Evolutionary conservation across 2,797 vertebrate species (phyloP), one percentile per base, ranked within the genome.

Genomic region (Chromis chromis): DNA sequence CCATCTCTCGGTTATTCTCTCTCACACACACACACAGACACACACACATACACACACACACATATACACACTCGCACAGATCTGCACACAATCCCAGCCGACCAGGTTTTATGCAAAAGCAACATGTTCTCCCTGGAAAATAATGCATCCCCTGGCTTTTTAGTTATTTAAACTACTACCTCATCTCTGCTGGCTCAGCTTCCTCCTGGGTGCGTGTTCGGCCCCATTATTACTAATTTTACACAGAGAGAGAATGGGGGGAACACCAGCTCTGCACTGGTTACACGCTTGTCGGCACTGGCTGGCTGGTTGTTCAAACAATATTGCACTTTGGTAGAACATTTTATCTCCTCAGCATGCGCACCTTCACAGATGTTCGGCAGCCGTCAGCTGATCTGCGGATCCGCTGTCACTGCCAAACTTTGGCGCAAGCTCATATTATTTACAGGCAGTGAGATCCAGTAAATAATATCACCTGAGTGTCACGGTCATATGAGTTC

Each of bases 81-180:
- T 68, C 53, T 78, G 49, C 78, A 88, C 82, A 80, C 83, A 89
- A 83, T 76, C 80, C 78, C 82, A 82, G 75, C 76, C 77, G 64
- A 76, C 76, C 76, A 84, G 83, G 82, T 85, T 89, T 91, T 85
- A 93, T 90, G 89, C 87, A 93, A 89, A 91, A 90, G 83, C 70
- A 88, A 74, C 66, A 27, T 83, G 79, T 89, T 87, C 88, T 88
- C 88, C 76, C 77, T 87, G 75, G 86, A 89, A 36, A 90, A 90
- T 88, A 85, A 86, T 77, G 76, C 83, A 84, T 81, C 86, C 89
- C 84, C 25, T 76, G 80, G 79, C 86, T 90, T 88, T 86, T 91
- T 55, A 91, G 84, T 91, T 86, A 91, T 92, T 92, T 89, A 91
- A 91, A 84, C 72, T 76, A 85, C 83, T 28, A 74, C 56, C 89